These are phyloP conservation scores for Brachypteracias leptosomus DNA, from an alignment of 2,113 vertebrate genomes.

Conservation along the genomic window DNA sequence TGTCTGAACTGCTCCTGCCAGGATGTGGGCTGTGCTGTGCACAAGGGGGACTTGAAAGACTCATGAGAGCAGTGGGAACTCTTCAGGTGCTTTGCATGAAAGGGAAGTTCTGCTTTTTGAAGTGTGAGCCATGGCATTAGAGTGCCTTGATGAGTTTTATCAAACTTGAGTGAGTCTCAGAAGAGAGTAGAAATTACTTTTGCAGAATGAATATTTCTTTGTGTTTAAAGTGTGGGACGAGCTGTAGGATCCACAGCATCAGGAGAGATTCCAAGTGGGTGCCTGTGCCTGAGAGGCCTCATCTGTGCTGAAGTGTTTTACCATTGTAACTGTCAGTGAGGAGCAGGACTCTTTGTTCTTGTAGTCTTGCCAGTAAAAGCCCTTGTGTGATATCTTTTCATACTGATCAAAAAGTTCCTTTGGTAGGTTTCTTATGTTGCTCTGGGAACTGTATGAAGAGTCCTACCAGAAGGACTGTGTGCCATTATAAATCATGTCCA, in stretches of 20 bases:
- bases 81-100: constrained; percentile 16
- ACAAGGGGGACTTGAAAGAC: neutral
- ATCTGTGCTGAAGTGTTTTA: neutral
- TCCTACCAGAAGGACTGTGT: neutral
- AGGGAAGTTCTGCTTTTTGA: constrained; percentile 10
- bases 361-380: neutral
- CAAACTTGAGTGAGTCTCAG: neutral
- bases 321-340: neutral
- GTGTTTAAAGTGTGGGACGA: neutral
- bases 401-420: neutral
- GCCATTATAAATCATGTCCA: neutral
- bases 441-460: neutral
- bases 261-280: neutral
- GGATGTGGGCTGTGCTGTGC: neutral
- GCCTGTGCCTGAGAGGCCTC: neutral
- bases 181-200: constrained; percentile 1
- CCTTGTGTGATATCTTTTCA: neutral
- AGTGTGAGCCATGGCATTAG: neutral
- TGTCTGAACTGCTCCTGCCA: neutral
- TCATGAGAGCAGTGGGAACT: neutral
- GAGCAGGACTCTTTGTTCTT: neutral
- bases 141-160: neutral
- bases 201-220: neutral
- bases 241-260: neutral
- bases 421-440: neutral